Conservation (phyloP, 2,888 invertebrate species). For the Drosophila borealis region DNA sequence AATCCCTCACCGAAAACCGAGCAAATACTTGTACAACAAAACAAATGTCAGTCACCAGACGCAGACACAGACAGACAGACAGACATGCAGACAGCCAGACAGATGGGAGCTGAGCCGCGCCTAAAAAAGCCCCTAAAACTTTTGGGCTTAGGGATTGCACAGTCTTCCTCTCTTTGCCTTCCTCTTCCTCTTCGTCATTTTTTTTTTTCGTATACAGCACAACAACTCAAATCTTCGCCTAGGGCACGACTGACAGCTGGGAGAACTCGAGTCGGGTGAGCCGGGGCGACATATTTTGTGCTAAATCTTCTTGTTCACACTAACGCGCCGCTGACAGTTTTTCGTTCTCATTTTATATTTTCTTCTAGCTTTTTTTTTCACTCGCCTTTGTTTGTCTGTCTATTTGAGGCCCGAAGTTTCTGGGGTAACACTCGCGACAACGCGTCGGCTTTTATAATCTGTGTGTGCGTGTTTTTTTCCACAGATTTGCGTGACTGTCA, state of each 20-base stretch:
- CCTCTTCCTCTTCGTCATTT: neutral
- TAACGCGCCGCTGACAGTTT: conserved; percentile 74
- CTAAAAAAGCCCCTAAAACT: conserved; percentile 62
- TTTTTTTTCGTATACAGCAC: conserved; percentile 11
- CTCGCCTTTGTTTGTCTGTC: conserved; percentile 36
- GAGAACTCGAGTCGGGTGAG: conserved; percentile 20
- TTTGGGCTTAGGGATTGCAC: conserved; percentile 40
- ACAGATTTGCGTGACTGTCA: conserved; percentile 60
- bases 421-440: conserved; percentile 32
- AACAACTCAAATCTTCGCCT: conserved; percentile 33
- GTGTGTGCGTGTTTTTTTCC: conserved; percentile 34
- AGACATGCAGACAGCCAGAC: conserved; percentile 14
- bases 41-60: conserved; percentile 64
- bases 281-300: conserved; percentile 65
- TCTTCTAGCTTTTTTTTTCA: conserved; percentile 28
- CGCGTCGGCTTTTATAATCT: conserved; percentile 13
- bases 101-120: conserved; percentile 46
- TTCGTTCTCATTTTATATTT: conserved; percentile 61
- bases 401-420: conserved; percentile 32
- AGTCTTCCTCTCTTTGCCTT: neutral
- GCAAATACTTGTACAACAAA: conserved; percentile 41
- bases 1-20: conserved; percentile 3
- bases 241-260: conserved; percentile 38
- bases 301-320: conserved; percentile 78
- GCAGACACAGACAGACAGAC: conserved; percentile 20